These are phyloP conservation scores for Watsonalla binaria DNA, from an alignment of 2,888 invertebrate species.

Conservation along the genomic window DNA sequence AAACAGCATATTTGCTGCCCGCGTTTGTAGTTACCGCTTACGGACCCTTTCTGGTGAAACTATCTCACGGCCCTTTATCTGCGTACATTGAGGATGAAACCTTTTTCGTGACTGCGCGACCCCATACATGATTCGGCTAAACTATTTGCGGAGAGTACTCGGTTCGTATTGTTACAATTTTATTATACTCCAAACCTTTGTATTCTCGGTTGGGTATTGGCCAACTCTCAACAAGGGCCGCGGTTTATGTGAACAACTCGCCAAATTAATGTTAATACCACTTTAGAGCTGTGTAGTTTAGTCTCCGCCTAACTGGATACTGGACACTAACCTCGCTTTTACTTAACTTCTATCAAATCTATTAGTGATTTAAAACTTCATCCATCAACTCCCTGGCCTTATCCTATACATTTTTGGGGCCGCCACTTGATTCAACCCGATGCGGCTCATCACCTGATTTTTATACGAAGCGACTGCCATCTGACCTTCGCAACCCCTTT, in stretches of 20 bases:
- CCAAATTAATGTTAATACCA: too few relatives aligned
- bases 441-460: too few relatives aligned
- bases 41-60: slow-evolving; percentile 1
- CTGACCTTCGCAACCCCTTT: too few relatives aligned
- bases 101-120: slow-evolving; percentile 7
- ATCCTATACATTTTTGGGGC: too few relatives aligned
- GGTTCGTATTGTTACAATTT: background rate
- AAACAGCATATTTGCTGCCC: background rate
- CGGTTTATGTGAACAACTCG: background rate
- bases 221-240: background rate
- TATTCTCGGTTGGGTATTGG: background rate
- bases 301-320: too few relatives aligned
- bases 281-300: too few relatives aligned
- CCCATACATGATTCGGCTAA: slow-evolving; percentile 4
- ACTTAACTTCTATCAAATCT: too few relatives aligned
- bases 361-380: too few relatives aligned
- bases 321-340: too few relatives aligned
- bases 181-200: background rate
- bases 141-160: slow-evolving; percentile 4
- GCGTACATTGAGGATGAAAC: slow-evolving; percentile 11
- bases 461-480: too few relatives aligned
- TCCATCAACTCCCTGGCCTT: too few relatives aligned
- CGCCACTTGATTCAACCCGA: too few relatives aligned
- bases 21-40: background rate
- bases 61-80: slow-evolving; percentile 10